Base-by-base conservation (phyloP, 2,113 vertebrate species). In the Zosterops lateralis region DNA sequence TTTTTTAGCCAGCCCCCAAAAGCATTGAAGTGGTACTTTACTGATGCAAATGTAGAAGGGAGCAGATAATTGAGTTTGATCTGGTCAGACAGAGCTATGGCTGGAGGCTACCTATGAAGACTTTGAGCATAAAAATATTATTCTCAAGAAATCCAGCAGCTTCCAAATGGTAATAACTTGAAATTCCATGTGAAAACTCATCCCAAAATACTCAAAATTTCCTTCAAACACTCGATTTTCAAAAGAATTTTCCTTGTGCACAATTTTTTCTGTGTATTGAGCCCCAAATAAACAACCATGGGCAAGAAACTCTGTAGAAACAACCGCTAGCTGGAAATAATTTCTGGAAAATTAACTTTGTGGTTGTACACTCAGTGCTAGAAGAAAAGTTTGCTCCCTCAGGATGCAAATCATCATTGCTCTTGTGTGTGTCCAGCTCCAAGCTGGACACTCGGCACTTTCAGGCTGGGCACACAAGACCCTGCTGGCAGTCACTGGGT, bases 51-150 rank as follows among this genome's bases (percentile, higher is more conserved):
- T 56, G 47, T 19, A 88, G 62, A 77, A 92, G 64, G 22, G 45
- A 92, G 76, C 29, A 88, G 85, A 77, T 88, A 92, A 96, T 84
- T 76, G 61, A 84, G 65, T 90, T 80, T 94, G 76, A 93, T 74
- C 61, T 78, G 73, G 80, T 84, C 83, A 90, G 80, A 45, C 42
- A 73, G 67, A 67, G 45, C 45, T 78, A 34, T 9, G 11, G 61
- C 86, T 90, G 48, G 60, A 94, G 73, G 80, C 73, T 86, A 77
- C 53, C 47, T n/a, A 22, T 28, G 54, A 90, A 77, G 56, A 71
- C 19, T 96, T 89, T 18, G 19, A 80, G 48, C 42, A 57, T 56
- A n/a, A 90, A 79, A 82, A 57, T 67, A 61, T 20, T 45, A 56
- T 32, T 87, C 48, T 70, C 26, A 74, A 62, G 85, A 83, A 88